Percentiles rank a stretch among this genome's conserved stretches.
These are phyloP conservation scores for Anthoscopus minutus DNA, from an alignment of 2,113 vertebrate genomes.

Conservation along the genomic window DNA sequence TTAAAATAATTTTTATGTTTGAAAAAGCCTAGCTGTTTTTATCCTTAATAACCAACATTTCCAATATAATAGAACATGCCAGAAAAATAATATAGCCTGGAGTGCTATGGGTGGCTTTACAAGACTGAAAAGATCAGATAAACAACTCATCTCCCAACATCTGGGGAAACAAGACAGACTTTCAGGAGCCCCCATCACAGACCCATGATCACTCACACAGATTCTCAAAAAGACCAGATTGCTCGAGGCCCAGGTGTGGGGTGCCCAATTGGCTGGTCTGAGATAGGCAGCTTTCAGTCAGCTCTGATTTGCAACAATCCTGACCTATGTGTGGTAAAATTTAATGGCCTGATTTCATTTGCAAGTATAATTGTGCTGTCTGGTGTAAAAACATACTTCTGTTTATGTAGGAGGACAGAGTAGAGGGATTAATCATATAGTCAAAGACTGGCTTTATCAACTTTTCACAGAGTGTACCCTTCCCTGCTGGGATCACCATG, in stretches of 20 bases:
- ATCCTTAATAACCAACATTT: not conserved
- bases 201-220: not conserved
- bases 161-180: not conserved
- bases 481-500: not conserved
- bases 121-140: not conserved
- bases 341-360: not conserved
- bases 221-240: not conserved
- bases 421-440: not conserved
- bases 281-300: not conserved
- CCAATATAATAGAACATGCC: not conserved
- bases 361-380: not conserved
- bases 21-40: not conserved
- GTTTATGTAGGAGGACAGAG: not conserved
- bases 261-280: not conserved
- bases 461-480: not conserved
- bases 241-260: accelerated
- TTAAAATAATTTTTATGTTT: not conserved
- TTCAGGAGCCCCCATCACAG: accelerated
- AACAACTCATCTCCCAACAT: not conserved
- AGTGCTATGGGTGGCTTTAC: not conserved
- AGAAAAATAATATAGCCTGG: not conserved
- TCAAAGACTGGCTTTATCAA: not conserved
- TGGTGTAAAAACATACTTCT: not conserved
- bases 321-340: not conserved
- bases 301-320: accelerated